These are phyloP conservation scores for Misgurnus mizolepis DNA, from an alignment of 2,113 vertebrate species.

Conservation along the genomic window DNA sequence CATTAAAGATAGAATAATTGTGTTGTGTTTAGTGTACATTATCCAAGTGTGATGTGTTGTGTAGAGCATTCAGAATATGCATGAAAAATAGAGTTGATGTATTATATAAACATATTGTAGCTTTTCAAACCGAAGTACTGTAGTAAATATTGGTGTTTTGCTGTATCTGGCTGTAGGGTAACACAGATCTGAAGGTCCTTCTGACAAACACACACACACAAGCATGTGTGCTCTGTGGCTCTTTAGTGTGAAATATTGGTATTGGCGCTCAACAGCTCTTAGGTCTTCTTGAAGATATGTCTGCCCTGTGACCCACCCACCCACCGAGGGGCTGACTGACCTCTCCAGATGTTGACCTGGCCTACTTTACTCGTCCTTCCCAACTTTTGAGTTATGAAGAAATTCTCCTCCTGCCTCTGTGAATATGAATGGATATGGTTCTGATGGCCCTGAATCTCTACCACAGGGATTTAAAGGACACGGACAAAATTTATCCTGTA, in stretches of 20 bases:
- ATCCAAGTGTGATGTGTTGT: no score
- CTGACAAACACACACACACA: neutral
- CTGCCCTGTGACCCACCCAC: neutral
- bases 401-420: neutral
- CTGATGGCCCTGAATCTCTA: neutral
- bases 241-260: neutral
- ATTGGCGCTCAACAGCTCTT: neutral
- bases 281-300: conserved; percentile 12
- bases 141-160: no score
- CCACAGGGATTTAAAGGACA: neutral
- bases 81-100: no score
- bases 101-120: no score
- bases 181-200: neutral
- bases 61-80: no score
- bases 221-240: neutral
- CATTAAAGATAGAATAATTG: no score
- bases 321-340: neutral
- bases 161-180: neutral
- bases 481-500: neutral
- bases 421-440: neutral
- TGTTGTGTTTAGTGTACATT: no score
- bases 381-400: neutral
- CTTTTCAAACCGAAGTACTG: no score
- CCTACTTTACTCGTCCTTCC: conserved; percentile 6
- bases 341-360: conserved; percentile 17